Evolutionary conservation across 2,113 vertebrate species (phyloP).

Genomic region (Paedocypris sp.): DNA sequence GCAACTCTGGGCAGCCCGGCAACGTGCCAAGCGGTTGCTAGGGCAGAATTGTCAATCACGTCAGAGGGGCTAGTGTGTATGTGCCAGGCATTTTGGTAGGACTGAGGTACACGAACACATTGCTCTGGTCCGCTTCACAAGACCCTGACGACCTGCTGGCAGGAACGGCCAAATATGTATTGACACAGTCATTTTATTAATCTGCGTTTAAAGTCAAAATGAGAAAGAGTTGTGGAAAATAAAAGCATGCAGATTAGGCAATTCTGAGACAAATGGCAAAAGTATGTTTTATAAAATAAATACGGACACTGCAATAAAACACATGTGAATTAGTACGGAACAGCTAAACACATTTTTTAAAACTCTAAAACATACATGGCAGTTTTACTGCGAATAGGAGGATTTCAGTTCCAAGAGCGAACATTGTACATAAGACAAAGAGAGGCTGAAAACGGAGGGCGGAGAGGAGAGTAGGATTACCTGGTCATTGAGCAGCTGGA

Average conservation of each 20-base stretch:
- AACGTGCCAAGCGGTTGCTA: constrained; percentile 65
- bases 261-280: too few species aligned
- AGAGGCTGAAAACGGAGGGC: not conserved
- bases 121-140: not conserved
- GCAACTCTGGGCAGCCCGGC: constrained; percentile 61
- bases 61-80: constrained; percentile 44
- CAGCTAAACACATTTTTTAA: not conserved
- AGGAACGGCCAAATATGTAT: not conserved
- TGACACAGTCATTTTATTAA: not conserved
- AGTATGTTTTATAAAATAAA: too few species aligned
- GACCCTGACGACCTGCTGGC: constrained; percentile 3
- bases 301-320: too few species aligned
- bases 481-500: constrained; percentile 23
- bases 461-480: constrained; percentile 12
- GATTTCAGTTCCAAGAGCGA: not conserved
- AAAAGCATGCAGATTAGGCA: too few species aligned
- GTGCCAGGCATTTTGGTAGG: constrained; percentile 36
- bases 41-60: constrained; percentile 57
- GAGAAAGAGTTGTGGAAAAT: too few species aligned
- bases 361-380: not conserved
- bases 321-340: too few species aligned
- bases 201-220: too few species aligned
- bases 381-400: not conserved
- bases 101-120: constrained; percentile 27
- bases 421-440: not conserved